Percentiles rank a stretch among this genome's conserved stretches.
phyloP scores from a whole-genome alignment of 2,888 invertebrate genomes.

The Hirudinaria manillensis region DNA sequence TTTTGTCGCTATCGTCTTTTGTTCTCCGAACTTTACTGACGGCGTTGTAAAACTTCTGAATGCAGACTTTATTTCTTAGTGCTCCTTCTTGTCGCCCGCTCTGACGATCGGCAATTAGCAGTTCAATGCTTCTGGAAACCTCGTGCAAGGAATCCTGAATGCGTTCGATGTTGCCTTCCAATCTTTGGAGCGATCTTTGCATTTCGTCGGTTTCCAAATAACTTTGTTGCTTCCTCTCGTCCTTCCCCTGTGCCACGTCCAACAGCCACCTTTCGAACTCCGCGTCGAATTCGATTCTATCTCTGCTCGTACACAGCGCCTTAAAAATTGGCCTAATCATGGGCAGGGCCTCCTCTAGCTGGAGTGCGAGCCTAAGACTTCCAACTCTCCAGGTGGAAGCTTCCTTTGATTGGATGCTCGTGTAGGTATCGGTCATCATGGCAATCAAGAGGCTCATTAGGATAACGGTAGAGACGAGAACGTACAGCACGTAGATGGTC shows the following conservation, averaged over 20 bases:
- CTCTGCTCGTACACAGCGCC: slow-evolving; percentile 28
- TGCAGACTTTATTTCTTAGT: neutral
- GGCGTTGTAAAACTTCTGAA: slow-evolving; percentile 12
- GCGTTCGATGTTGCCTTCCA: slow-evolving; percentile 34
- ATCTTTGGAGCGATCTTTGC: slow-evolving; percentile 19
- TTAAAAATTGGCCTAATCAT: slow-evolving; percentile 32
- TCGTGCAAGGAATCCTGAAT: slow-evolving; percentile 23
- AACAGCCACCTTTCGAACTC: slow-evolving; percentile 34
- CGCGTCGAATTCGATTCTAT: slow-evolving; percentile 27
- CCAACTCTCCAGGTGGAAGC: slow-evolving; percentile 49
- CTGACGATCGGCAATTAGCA: neutral
- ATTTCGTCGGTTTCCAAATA: slow-evolving; percentile 19
- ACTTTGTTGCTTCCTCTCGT: neutral
- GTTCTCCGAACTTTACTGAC: neutral
- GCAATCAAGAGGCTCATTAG: slow-evolving; percentile 43
- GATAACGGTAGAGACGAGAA: slow-evolving; percentile 43
- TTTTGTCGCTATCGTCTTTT: too few relatives aligned
- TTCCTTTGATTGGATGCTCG: slow-evolving; percentile 44
- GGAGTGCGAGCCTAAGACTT: slow-evolving; percentile 47
- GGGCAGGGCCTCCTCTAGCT: slow-evolving; percentile 35
- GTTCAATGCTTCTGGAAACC: slow-evolving; percentile 25
- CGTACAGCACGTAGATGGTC: slow-evolving; percentile 47
- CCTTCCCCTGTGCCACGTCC: neutral
- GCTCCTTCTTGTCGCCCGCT: neutral
- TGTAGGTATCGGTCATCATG: slow-evolving; percentile 45